Evolutionary conservation across 2,113 vertebrate species (phyloP).

Genomic region (Hippopotamus amphibius): DNA sequence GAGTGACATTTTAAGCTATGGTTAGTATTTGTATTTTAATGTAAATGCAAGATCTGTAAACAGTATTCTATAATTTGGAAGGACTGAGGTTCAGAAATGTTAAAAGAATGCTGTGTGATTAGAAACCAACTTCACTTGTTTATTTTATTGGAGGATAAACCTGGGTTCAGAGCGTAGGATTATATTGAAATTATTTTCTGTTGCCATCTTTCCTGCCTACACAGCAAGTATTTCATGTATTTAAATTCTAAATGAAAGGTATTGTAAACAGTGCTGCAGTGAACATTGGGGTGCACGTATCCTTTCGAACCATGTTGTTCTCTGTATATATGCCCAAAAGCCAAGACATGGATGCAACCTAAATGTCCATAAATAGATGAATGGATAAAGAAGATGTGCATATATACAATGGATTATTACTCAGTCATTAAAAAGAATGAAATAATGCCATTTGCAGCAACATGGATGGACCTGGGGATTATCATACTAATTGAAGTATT

Average conservation of each 20-base stretch:
- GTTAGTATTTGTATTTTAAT: conserved; percentile 43
- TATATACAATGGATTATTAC: too few species aligned
- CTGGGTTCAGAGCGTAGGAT: conserved; percentile 10
- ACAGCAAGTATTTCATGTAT: neutral
- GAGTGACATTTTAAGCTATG: conserved; percentile 39
- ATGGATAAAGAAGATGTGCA: too few species aligned
- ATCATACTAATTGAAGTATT: too few species aligned
- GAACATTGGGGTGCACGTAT: too few species aligned
- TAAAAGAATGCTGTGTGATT: conserved; percentile 46
- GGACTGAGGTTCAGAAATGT: conserved; percentile 43
- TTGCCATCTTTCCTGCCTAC: neutral
- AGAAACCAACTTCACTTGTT: conserved; percentile 7
- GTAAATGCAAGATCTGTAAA: conserved; percentile 47
- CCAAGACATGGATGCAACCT: too few species aligned
- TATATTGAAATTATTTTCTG: conserved; percentile 56
- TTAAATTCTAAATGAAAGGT: conserved; percentile 52
- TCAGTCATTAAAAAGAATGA: too few species aligned
- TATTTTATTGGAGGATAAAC: conserved; percentile 17
- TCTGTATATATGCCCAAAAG: too few species aligned
- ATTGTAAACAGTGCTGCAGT: neutral
- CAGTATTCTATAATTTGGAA: conserved; percentile 24
- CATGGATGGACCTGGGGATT: too few species aligned
- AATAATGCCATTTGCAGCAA: too few species aligned
- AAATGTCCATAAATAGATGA: too few species aligned
- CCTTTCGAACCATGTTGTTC: too few species aligned